Evolutionary conservation across 1,140 invertebrate genomes (phyloP), one percentile per base, ranked within the genome.

Genomic region (Musca vetustissima): DNA sequence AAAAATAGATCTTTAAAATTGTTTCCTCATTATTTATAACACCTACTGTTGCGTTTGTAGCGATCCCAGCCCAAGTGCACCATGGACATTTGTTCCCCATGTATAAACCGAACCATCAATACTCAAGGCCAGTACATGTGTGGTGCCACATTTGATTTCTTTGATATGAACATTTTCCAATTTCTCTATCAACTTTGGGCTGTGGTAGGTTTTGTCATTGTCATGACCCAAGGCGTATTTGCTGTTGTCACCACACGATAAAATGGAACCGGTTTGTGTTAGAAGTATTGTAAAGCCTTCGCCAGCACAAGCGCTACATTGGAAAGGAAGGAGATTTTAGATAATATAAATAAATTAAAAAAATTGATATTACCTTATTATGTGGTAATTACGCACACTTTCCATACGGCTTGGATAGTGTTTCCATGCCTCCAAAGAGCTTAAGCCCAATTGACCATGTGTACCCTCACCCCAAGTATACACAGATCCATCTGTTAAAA

Each of bases 391-490:
- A 68, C 85, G 85, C 1, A 91, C 81, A 13, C 84, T 81, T 67
- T 90, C 85, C 21, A 91, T 86, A 71, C 85, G 78, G 28, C 83
- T 82, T 1, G 90, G 90, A 73, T 85, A 85, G 47, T 84, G 80
- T 68, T 82, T 80, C 82, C 85, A 86, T 6, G 83, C 76, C 70
- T 86, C 84, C 9, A 85, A 75, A 47, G 86, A 83, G 0, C 88
- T 89, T 70, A 89, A 86, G 1, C 91, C 91, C 61, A 93, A 81
- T 78, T 93, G 89, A 25, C 92, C 91, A 73, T 84, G 85, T 57
- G 74, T 82, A 13, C 89, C 89, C 76, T 89, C 86, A 28, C 92
- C 92, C 91, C 91, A 93, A 4, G 88, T 86, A 75, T 87, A 93
- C 15, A 92, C 89, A 14, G 87, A 80, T 36, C 85, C 84, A 76